A percentile compares a stretch with the other conserved stretches of the same genome.
phyloP scores from a whole-genome alignment of 2,797 vertebrate genomes.

The Brachyrhaphis roseni region DNA sequence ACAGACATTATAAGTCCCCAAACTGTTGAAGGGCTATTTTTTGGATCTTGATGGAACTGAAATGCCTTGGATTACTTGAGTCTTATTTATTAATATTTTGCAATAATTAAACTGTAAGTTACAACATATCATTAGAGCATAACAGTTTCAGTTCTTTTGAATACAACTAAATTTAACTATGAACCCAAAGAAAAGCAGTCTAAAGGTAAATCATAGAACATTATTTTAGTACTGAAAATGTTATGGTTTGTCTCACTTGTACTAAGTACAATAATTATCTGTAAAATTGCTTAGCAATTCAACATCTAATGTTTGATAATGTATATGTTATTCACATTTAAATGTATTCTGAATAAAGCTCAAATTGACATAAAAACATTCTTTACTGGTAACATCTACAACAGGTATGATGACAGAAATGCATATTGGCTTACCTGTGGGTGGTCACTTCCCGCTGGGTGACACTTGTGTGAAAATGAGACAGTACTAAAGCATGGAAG shows the following conservation, averaged over 20 bases:
- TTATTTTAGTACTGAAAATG: not conserved
- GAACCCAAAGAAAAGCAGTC: not conserved
- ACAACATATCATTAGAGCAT: not conserved
- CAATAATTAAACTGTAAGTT: not conserved
- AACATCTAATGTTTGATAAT: not conserved
- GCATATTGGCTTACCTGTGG: not conserved
- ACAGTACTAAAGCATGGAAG: not conserved
- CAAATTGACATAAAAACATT: not conserved
- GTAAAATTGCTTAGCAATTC: not conserved
- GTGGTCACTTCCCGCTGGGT: not conserved
- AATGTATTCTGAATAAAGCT: not conserved
- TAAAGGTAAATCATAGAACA: not conserved
- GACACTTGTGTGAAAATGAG: not conserved
- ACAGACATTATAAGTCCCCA: no score
- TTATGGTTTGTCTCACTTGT: not conserved
- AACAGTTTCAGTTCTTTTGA: not conserved
- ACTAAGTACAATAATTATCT: not conserved
- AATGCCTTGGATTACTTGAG: not conserved
- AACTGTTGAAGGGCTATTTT: no score
- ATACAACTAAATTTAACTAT: not conserved
- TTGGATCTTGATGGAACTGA: not conserved
- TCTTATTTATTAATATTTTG: not conserved
- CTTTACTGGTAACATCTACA: not conserved
- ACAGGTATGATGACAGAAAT: not conserved
- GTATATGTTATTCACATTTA: not conserved